phyloP scores from a whole-genome alignment of 2,797 vertebrate genomes.

The Sebastiscus tertius region DNA sequence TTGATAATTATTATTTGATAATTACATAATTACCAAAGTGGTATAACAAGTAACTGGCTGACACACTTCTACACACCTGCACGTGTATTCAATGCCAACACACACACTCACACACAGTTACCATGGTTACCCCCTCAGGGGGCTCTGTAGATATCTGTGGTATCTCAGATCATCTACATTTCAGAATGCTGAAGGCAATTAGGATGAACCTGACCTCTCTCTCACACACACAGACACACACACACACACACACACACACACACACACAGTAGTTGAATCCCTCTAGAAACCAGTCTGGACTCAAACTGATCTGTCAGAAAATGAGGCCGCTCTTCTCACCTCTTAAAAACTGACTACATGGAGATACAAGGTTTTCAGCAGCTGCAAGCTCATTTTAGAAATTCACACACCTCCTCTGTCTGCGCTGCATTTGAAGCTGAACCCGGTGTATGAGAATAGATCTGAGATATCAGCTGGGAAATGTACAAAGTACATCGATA shows the following conservation, averaged over 20 bases:
- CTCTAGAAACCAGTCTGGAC: background rate
- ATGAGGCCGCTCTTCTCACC: background rate
- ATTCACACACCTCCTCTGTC: background rate
- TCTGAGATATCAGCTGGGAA: constrained; percentile 24
- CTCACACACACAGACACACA: background rate
- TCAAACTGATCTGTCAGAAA: constrained; percentile 9
- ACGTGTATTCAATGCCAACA: background rate
- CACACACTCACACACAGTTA: constrained; percentile 23
- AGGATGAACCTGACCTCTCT: constrained; percentile 25
- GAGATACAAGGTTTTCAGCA: constrained; percentile 10
- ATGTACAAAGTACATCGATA: constrained; percentile 8
- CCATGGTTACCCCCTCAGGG: constrained; percentile 49
- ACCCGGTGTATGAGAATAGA: constrained; percentile 26
- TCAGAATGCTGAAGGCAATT: constrained; percentile 49
- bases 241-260: background rate
- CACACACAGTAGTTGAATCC: background rate
- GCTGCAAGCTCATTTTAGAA: constrained; percentile 11
- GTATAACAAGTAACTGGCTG: background rate
- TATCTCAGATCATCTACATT: constrained; percentile 50
- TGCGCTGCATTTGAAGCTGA: constrained; percentile 22
- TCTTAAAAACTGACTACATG: background rate
- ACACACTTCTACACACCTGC: constrained; percentile 1
- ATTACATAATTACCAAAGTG: background rate
- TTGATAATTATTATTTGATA: background rate
- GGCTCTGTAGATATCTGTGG: constrained; percentile 8